Evolutionary conservation across 2,797 vertebrate genomes (phyloP), one percentile per base, ranked within the genome.

Genomic region (Chromobotia macracanthus): DNA sequence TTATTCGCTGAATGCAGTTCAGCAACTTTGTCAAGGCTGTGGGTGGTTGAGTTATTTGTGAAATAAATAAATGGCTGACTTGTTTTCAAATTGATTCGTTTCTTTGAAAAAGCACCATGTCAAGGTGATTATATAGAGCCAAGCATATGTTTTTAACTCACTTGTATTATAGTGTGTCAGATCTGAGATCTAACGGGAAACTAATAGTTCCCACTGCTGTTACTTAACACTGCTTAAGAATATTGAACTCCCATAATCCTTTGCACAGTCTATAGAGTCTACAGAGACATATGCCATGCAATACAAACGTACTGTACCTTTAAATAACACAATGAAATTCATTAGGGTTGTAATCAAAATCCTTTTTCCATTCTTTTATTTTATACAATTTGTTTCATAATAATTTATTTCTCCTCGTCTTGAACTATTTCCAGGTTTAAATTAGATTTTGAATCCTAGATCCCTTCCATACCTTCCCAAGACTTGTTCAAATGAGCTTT

Each of bases 51-150:
- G 56, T 41, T 65, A 25, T 65, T 64, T 2, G 16, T 44, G 19
- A 66, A 55, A 75, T 55, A 1, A 55, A 55, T n/a, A 25, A 55
- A 15, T 44, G 19, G 21, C 60, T 73, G 18, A 50, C 72, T 53
- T 51, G 46, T 2, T 8, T 7, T 53, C 61, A 65, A 21, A 61
- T 41, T 41, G 6, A n/a, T 28, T 10, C 7, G 48, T 63, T 61
- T 25, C 67, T 48, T 53, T 48, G 1, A 28, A 23, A 23, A 35
- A 72, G 23, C 25, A 31, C 46, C n/a, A 64, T 64, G 72, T 48
- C 3, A n/a, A 18, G 16, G 41, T 44, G 50, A 72, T 41, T 18
- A 44, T 72, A 13, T 25, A 23, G 31, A 41, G 2, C n/a, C n/a
- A 53, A 53, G 6, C 18, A 10, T 7, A 53, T 8, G 12, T 28